Evolutionary conservation across 2,113 vertebrate species (phyloP).

Genomic region (Hippolais icterina): DNA sequence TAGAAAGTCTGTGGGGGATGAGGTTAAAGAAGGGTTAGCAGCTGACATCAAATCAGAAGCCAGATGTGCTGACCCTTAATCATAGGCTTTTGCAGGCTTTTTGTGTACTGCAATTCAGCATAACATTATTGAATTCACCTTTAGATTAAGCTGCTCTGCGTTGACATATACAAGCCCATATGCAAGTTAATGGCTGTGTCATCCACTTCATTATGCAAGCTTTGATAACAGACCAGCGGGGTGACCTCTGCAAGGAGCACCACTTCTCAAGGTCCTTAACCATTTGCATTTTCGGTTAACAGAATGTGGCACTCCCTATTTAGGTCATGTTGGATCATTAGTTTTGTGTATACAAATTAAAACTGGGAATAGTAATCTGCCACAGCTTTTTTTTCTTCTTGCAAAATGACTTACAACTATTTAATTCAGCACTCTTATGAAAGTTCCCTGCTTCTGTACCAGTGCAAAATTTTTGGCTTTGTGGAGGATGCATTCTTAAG

Average conservation of each 20-base stretch:
- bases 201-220: conserved; percentile 35
- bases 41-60: conserved; percentile 62
- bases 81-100: conserved; percentile 35
- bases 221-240: not conserved
- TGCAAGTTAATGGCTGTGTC: conserved; percentile 48
- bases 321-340: not conserved
- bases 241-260: not conserved
- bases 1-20: conserved; percentile 48
- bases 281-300: not conserved
- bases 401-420: not conserved
- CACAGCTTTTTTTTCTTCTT: not conserved
- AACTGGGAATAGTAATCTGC: not conserved
- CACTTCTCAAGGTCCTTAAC: not conserved
- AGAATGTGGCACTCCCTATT: not conserved
- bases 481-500: not conserved
- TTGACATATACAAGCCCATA: conserved; percentile 24
- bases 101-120: conserved; percentile 69
- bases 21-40: conserved; percentile 70
- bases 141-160: conserved; percentile 38
- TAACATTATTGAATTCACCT: conserved; percentile 67
- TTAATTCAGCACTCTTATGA: not conserved
- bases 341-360: not conserved
- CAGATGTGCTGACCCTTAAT: conserved; percentile 67
- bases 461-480: not conserved
- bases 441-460: not conserved